Evolutionary conservation across 1,140 invertebrate genomes (phyloP), one percentile per base, ranked within the genome.

Genomic region (Hycleus phaleratus): DNA sequence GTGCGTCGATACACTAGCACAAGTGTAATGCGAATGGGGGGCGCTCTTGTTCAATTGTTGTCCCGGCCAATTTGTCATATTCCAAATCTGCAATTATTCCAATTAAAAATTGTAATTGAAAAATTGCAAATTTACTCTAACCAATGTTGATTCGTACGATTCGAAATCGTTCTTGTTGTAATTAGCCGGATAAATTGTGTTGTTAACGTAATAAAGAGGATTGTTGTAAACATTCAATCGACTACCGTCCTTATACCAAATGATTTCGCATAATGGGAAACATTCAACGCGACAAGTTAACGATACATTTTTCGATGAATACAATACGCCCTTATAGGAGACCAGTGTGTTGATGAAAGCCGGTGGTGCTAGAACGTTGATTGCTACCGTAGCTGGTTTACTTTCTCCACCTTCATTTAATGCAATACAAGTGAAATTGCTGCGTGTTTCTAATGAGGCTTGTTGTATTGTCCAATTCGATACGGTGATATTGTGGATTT

Each of bases 281-380:
- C 92, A 95, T 70, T 95, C 91, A 18, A 95, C 88, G 62, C 88
- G 83, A 71, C 92, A 95, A 4, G 86, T 87, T 7, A 94, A 79
- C 49, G 82, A 89, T 43, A 93, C 86, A 66, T 87, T 85, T 81
- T 78, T 8, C 82, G 81, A 55, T 10, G 63, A 67, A 84, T 87
- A 71, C 84, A 86, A 7, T 88, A 78, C 24, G 82, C 87, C n/a
- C 89, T 91, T 59, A 82, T 84, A 75, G 89, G 90, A 1, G 85
- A 86, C 83, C 54, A 93, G 81, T 40, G 87, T 84, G 62, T 86
- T 85, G 58, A 94, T 93, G 73, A 94, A 92, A 47, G 85, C 82
- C 12, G 91, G 92, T 8, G 89, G 86, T 42, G 90, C 91, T 87
- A 77, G 60, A 32, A 93, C 90, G 68, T 92, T 83, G 60, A 95